These are phyloP conservation scores for Cryptotis parvus DNA, from an alignment of 2,113 vertebrate species.

Conservation along the genomic window DNA sequence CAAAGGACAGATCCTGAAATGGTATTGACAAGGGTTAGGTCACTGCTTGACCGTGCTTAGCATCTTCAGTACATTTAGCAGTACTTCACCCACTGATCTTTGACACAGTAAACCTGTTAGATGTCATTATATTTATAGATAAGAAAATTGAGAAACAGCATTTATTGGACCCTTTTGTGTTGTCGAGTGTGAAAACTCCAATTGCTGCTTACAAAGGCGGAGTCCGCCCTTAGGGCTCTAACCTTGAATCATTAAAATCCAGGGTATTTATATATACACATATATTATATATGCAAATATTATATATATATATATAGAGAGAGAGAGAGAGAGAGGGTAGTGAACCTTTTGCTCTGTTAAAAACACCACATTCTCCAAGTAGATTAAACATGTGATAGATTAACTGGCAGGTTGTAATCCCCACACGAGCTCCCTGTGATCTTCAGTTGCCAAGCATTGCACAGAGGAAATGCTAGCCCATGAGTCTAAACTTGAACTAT, in stretches of 20 bases:
- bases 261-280: not conserved
- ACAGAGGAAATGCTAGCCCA: constrained; percentile 57
- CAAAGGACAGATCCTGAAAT: not conserved
- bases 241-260: not conserved
- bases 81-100: not conserved
- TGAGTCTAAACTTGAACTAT: constrained; percentile 54
- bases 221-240: not conserved
- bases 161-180: not conserved
- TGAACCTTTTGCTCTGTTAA: constrained; percentile 5
- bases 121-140: constrained; percentile 10
- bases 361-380: constrained; percentile 44
- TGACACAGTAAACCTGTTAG: not conserved
- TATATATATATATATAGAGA: too few relatives aligned
- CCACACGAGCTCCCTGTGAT: constrained; percentile 3
- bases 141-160: not conserved
- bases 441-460: constrained; percentile 35
- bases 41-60: not conserved
- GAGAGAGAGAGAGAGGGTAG: too few relatives aligned
- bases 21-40: not conserved
- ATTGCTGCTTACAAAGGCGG: too few relatives aligned
- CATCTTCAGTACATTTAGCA: constrained; percentile 21
- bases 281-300: too few relatives aligned
- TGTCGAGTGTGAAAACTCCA: not conserved
- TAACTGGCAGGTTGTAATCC: constrained; percentile 27
- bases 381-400: not conserved